Conservation (phyloP, 1,140 invertebrate species). For the Lerema accius region DNA sequence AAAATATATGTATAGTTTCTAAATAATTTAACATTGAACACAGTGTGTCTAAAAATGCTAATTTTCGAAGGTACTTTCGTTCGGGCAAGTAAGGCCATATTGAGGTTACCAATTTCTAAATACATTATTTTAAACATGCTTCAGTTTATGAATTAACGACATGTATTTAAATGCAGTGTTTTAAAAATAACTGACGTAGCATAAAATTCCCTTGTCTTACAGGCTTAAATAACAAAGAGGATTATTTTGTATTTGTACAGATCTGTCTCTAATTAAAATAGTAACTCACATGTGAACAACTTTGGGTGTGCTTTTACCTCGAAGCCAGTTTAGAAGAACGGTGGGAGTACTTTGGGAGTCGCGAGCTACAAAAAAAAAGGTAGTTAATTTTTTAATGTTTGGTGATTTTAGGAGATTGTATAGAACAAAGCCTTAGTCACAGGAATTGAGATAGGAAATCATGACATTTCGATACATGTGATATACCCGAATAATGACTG, state of each 20-base stretch:
- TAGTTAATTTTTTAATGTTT: constrained; percentile 16
- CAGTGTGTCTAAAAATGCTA: constrained; percentile 8
- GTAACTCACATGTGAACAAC: constrained; percentile 75
- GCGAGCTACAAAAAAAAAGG: constrained; percentile 84
- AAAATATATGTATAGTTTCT: not conserved
- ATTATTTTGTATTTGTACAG: constrained; percentile 28
- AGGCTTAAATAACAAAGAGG: constrained; percentile 8
- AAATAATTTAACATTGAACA: constrained; percentile 7
- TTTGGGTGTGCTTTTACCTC: constrained; percentile 86
- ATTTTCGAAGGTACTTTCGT: constrained; percentile 11
- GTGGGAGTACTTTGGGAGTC: constrained; percentile 89
- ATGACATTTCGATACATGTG: too few species aligned
- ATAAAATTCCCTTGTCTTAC: constrained; percentile 12
- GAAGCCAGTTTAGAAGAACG: constrained; percentile 90
- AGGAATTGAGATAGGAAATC: too few species aligned
- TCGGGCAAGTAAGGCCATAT: constrained; percentile 14
- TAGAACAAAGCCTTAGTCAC: too few species aligned
- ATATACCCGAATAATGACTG: too few species aligned
- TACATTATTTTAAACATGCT: constrained; percentile 12
- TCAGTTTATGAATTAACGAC: constrained; percentile 4
- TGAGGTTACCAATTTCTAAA: not conserved
- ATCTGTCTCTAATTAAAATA: not conserved
- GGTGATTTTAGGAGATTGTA: too few species aligned
- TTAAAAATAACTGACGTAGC: not conserved
- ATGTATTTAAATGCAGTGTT: constrained; percentile 7